Percentiles rank a stretch among this genome's conserved stretches.
These are phyloP conservation scores for Diaphora mendica DNA, from an alignment of 2,888 invertebrate species.

Conservation along the genomic window DNA sequence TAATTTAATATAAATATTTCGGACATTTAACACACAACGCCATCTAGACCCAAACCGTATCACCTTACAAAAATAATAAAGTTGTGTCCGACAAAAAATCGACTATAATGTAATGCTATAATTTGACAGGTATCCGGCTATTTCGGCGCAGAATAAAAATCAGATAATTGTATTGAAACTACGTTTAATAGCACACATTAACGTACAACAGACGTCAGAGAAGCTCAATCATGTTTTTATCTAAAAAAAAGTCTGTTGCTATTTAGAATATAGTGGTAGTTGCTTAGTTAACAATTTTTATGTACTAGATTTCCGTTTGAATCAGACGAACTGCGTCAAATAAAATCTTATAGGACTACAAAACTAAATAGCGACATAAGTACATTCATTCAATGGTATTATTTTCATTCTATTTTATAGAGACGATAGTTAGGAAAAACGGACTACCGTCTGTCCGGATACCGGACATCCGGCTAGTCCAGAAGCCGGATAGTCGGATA, in stretches of 20 bases:
- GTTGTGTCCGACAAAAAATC: neutral
- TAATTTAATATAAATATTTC: too few species aligned
- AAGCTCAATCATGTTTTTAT: neutral
- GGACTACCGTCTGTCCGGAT: neutral
- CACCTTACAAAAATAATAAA: neutral
- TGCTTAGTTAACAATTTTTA: neutral
- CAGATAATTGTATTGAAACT: neutral
- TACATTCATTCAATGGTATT: too few species aligned
- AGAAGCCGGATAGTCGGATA: neutral
- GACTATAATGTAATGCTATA: neutral
- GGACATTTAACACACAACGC: too few species aligned
- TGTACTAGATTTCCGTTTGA: neutral
- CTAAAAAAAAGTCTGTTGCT: conserved; percentile 3
- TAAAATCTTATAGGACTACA: neutral
- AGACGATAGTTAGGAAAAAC: neutral
- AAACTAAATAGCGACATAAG: too few species aligned
- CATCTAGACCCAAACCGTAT: too few species aligned
- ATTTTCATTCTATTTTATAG: too few species aligned
- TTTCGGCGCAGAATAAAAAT: neutral
- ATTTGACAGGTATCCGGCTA: neutral
- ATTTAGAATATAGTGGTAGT: conserved; percentile 1
- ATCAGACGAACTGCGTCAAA: neutral
- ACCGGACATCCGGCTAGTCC: neutral
- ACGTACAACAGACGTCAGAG: conserved; percentile 6
- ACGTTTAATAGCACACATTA: neutral